phyloP scores from a whole-genome alignment of 2,888 invertebrate species.

The Elmis aenea region DNA sequence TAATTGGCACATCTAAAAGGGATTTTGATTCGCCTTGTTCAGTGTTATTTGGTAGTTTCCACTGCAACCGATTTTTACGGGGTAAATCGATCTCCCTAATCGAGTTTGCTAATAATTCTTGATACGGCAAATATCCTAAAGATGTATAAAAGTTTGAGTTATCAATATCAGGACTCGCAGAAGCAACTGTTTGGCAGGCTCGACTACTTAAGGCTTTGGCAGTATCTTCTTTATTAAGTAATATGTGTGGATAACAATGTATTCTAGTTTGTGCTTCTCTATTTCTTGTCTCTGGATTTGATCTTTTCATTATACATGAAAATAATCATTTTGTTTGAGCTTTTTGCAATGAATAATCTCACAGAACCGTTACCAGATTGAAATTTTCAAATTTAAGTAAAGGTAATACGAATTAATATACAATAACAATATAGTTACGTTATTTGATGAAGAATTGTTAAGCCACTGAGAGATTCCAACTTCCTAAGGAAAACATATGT shows the following conservation, averaged over 20 bases:
- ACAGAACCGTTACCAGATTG: slow-evolving; percentile 16
- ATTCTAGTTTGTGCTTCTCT: slow-evolving; percentile 17
- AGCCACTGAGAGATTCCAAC: no score
- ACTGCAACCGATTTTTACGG: slow-evolving; percentile 17
- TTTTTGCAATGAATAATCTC: slow-evolving; percentile 3
- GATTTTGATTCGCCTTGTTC: background rate
- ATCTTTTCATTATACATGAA: slow-evolving; percentile 8
- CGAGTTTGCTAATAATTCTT: slow-evolving; percentile 20
- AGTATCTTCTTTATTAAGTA: slow-evolving; percentile 2
- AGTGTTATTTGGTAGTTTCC: slow-evolving; percentile 6
- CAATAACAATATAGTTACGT: no score
- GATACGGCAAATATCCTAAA: slow-evolving; percentile 21
- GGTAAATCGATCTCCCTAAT: slow-evolving; percentile 21
- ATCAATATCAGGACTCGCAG: slow-evolving; percentile 9
- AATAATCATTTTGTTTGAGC: slow-evolving; percentile 2
- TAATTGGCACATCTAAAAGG: no score
- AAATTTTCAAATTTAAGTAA: no score
- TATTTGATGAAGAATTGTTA: no score
- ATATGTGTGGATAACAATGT: slow-evolving; percentile 17
- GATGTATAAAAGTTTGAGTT: slow-evolving; percentile 13
- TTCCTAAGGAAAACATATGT: no score
- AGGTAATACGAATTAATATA: no score
- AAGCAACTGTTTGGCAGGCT: slow-evolving; percentile 22
- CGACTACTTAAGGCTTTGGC: slow-evolving; percentile 10
- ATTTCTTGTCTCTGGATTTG: slow-evolving; percentile 8